Evolutionary conservation across 2,888 invertebrate species (phyloP), one percentile per base, ranked within the genome.

Genomic region (Dryocosmus kuriphilus): DNA sequence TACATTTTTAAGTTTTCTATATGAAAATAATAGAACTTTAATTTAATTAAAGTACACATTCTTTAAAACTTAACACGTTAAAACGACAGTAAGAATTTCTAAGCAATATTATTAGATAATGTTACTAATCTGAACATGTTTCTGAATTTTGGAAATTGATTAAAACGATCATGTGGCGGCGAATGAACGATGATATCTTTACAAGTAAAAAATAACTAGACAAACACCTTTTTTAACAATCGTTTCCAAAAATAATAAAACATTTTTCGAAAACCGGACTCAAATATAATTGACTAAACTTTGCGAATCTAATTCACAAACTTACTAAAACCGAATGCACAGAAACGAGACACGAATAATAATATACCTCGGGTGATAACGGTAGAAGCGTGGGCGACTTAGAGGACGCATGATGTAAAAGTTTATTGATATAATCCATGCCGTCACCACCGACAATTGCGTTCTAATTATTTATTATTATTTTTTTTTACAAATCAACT

Each of bases 351-450:
- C 24, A 46, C 16, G 8, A 46, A 41, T 22, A 62, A 5, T 9
- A 46, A 41, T 22, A 57, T 77, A 79, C 77, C 77, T 79, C 76
- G 7, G 38, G 60, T 74, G 80, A 67, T 32, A 73, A 55, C 61
- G 81, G 55, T 3, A 51, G 24, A 63, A 78, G 79, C 55, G 82
- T 81, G 46, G 82, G 82, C 0, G 80, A 79, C 41, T 78, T 78
- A 55, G 75, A 65, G 60, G 75, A 11, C 16, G 83, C 79, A 11
- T 80, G 79, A 46, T 81, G 79, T 16, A 83, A 46, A 30, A 83
- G 79, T 75, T 79, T 75, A 63, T 79, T 81, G 41, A 83, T 63
- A 62, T 80, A 83, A 75, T 83, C 82, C 82, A 83, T 83, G 1
- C n/a, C n/a, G n/a, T n/a, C 67, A 57, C 57, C 11, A 16, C 22